A percentile compares a stretch with the other conserved stretches of the same genome.
These are phyloP conservation scores for Lagodon rhomboides DNA, from an alignment of 2,797 vertebrate species.

Conservation along the genomic window DNA sequence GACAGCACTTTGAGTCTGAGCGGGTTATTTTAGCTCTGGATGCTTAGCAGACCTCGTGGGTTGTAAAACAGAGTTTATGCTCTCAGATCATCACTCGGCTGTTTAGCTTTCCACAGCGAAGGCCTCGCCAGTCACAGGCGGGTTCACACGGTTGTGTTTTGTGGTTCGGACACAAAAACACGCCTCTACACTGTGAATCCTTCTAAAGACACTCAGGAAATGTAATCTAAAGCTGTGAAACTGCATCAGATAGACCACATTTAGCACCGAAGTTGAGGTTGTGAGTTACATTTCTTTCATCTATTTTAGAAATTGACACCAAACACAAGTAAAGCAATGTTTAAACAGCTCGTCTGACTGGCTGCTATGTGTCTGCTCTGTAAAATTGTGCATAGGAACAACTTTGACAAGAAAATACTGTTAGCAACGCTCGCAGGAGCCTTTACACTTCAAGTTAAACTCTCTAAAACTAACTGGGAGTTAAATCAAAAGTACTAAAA, in stretches of 20 bases:
- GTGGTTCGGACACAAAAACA: not conserved
- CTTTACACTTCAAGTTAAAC: too few species aligned
- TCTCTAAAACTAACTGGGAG: not conserved
- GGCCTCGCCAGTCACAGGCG: not conserved
- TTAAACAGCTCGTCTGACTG: not conserved
- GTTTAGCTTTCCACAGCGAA: not conserved
- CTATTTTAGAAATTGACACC: not conserved
- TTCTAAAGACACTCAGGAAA: conserved; percentile 14
- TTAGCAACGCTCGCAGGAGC: not conserved
- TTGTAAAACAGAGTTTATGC: conserved; percentile 24
- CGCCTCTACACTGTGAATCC: not conserved
- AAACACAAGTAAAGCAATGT: not conserved
- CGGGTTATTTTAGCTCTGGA: conserved; percentile 21
- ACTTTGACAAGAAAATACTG: not conserved
- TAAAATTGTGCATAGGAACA: not conserved
- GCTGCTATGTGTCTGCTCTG: not conserved
- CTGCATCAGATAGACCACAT: not conserved
- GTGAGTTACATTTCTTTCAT: not conserved
- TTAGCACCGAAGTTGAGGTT: not conserved
- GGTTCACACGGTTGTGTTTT: not conserved
- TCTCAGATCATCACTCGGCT: not conserved
- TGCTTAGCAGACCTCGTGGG: conserved; percentile 25
- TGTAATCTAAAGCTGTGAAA: conserved; percentile 11
- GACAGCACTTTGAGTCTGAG: not conserved
- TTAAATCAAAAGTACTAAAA: not conserved